A percentile compares a stretch with the other conserved stretches of the same genome.
Conservation (phyloP, 1,140 invertebrate genomes). For the Doryteuthis pealeii region DNA sequence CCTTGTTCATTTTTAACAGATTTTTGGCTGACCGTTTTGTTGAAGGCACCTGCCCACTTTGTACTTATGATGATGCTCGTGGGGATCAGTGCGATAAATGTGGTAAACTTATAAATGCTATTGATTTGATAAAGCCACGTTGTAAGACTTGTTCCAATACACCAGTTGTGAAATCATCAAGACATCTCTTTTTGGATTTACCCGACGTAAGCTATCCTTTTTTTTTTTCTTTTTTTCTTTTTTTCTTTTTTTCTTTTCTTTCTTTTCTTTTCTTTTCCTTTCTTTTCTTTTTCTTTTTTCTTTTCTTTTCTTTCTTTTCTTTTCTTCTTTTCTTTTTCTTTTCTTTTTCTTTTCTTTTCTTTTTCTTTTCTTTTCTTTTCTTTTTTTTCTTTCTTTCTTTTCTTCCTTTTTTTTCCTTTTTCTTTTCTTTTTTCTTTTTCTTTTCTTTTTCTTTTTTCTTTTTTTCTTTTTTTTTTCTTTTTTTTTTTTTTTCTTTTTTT, state of each 20-base stretch:
- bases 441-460: too few species aligned
- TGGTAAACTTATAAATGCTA: conserved; percentile 93
- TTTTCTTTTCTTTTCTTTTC: too few species aligned
- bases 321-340: too few species aligned
- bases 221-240: conserved; percentile 24
- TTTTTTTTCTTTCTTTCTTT: too few species aligned
- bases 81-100: conserved; percentile 99
- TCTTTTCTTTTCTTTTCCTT: too few species aligned
- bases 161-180: conserved; percentile 76
- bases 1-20: conserved; percentile 37
- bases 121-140: conserved; percentile 83
- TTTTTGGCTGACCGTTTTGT: conserved; percentile 85
- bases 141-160: conserved; percentile 86
- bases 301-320: too few species aligned
- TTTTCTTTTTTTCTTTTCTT: background rate
- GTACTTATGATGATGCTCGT: conserved; percentile 88
- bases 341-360: too few species aligned
- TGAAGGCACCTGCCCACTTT: conserved; percentile 95
- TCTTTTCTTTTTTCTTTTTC: too few species aligned
- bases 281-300: too few species aligned
- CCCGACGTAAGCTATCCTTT: conserved; percentile 70
- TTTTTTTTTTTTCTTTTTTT: too few species aligned
- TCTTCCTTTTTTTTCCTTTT: too few species aligned
- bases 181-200: conserved; percentile 92
- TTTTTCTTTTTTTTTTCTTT: too few species aligned